Base-by-base conservation (phyloP, 2,888 invertebrate species). In the Zygaena filipendulae region DNA sequence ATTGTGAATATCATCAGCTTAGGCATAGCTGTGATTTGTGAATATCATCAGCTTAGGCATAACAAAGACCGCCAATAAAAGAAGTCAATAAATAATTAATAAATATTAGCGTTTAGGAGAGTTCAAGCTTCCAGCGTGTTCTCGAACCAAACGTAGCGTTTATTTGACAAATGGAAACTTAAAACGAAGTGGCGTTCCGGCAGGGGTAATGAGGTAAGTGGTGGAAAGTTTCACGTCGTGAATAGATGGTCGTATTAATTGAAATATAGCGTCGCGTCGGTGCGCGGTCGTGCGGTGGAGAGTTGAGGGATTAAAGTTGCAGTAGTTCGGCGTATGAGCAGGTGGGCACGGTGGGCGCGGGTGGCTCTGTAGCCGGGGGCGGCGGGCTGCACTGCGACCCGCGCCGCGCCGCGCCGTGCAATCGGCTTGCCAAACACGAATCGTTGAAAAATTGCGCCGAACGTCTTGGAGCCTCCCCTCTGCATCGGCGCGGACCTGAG, bases 221-320 rank as follows among this genome's bases (percentile, higher is more conserved):
- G 51, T 58, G 49, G 56, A 48, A 59, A 60, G 56, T 63, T 68
- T 53, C 59, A 54, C 56, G 55, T 61, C 49, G 58, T 49, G 52
- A 70, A 71, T 67, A 59, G 66, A 71, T 68, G 59, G 63, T 49
- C 62, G 66, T 72, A 70, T 72, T 75, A 75, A 75, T 75, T 72
- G 75, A 75, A 74, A 75, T 74, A 77, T 71, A 68, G 63, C 61
- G 62, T 62, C 64, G 67, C 61, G 59, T 54, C 62, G 51, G 54
- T 63, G 62, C 52, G 67, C 66, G 61, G 59, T 59, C 63, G 64
- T 64, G 68, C 64, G 66, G 59, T 49, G 63, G 57, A 60, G 59
- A 59, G 68, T 67, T 59, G 64, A 59, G 56, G 67, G 71, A 74
- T 75, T 72, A 72, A 71, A 74, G 62, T 74, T 75, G 64, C 64